Conservation (phyloP, 1,140 invertebrate species). For the Temnothorax nylanderi region DNA sequence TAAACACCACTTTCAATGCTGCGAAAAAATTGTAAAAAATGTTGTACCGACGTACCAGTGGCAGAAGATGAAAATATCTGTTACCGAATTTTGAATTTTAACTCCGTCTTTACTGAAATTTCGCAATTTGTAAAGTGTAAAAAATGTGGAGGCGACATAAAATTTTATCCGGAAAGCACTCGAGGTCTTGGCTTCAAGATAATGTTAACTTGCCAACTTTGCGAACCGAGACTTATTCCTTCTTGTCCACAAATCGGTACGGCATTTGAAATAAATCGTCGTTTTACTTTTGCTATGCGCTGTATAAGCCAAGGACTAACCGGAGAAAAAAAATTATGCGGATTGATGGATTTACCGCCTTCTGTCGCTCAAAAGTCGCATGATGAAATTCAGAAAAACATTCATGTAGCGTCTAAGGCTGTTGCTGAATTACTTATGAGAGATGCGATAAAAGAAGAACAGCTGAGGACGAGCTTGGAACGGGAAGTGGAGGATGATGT, state of each 20-base stretch:
- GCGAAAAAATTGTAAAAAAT: too few relatives aligned
- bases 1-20: too few relatives aligned
- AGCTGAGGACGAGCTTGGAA: not conserved
- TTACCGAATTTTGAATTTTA: not conserved
- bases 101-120: not conserved
- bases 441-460: not conserved
- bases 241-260: not conserved
- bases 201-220: too few relatives aligned
- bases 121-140: not conserved
- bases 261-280: not conserved
- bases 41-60: too few relatives aligned
- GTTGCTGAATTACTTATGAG: not conserved
- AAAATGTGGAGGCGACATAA: not conserved
- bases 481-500: not conserved
- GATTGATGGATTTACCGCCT: not conserved
- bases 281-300: not conserved
- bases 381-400: not conserved
- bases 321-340: not conserved
- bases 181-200: not conserved
- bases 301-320: not conserved
- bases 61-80: too few relatives aligned
- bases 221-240: not conserved
- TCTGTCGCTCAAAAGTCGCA: not conserved
- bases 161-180: not conserved
- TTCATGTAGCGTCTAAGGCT: not conserved